Evolutionary conservation across 2,113 vertebrate genomes (phyloP), one percentile per base, ranked within the genome.

Genomic region (Elaphurus davidianus): DNA sequence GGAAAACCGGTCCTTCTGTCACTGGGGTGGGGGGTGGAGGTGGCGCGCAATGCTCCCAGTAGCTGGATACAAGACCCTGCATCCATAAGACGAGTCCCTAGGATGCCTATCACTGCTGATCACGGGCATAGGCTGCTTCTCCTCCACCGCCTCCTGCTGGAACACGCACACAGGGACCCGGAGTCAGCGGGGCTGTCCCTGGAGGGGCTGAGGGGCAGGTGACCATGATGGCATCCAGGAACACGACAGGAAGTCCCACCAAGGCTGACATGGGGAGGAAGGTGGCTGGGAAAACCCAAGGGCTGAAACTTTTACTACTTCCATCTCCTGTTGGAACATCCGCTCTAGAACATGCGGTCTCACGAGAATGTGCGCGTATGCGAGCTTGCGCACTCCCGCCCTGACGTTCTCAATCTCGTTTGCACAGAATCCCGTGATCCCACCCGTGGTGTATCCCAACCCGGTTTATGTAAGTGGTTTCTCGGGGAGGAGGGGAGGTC

Each of bases 391-490:
- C 45, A 8, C 47, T 19, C 33, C 52, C 25, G 9, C 12, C 43
- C 1, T 59, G 67, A 97, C 36, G 23, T 19, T 47, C 40, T 71
- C 87, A 45, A 2, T 97, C 6, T 97, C 67, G 95, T 57, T 90
- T 50, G 85, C 16, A 50, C 94, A 98, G 98, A 97, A 76, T 36
- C 59, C 95, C 1, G 1, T 4, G 21, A 30, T 84, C 19, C 52
- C 82, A 1, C 81, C 96, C 3, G 2, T 2, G 43, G 3, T 1
- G 0, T 94, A 50, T 36, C 15, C 90, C 55, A 93, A 2, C 78
- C 1, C 16, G 19, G 3, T 7, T 57, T 97, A 97, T 2, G 97
- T 98, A 78, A 98, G 98, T 98, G 78, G 15, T 10, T 93, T n/a
- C 82, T 19, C 13, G 0, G 45, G 40, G 33, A 13, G 57, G 2